Evolutionary conservation across 2,113 vertebrate genomes (phyloP), one percentile per base, ranked within the genome.

Genomic region (Hyperoodon ampullatus): DNA sequence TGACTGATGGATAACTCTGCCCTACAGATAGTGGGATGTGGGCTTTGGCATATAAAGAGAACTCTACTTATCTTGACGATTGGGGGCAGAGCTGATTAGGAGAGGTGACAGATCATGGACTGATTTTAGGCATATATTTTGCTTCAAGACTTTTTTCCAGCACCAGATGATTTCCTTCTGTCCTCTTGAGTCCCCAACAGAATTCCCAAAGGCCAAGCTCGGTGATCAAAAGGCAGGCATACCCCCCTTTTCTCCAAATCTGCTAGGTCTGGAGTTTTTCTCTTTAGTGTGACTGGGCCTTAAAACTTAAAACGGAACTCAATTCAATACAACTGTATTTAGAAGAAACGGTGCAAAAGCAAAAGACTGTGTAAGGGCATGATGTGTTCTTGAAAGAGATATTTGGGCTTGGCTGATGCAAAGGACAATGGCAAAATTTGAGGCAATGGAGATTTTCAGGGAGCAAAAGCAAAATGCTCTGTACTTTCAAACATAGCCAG

Each of bases 81-180:
- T 78, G n/a, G 18, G 50, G 9, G 10, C 33, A 86, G 21, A 72
- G n/a, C 35, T 71, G 28, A 63, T 15, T 55, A 66, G 18, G 12
- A 55, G 12, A 74, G 11, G 15, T 42, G 11, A 93, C 65, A 80
- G 26, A 33, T 50, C 18, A 66, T 23, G 6, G 13, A 14, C 28
- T 96, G 77, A 63, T 86, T 75, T 93, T 75, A 88, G 16, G 18
- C 30, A 55, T 30, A 1, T 81, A 68, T 77, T 97, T 95, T 90
- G 71, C 71, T 68, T 80, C 50, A 55, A 92, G 88, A 74, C 39
- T 61, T 44, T 80, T 86, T 75, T 85, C 66, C 18, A 88, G 35
- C 42, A 80, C 23, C 42, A 95, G 23, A 28, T 94, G 26, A 88
- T 47, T 95, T 71, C 50, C 19, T 81, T 75, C 72, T 61, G 28